Percentiles rank a stretch among this genome's conserved stretches.
Evolutionary conservation across 2,888 invertebrate genomes (phyloP).

Genomic region (Melieria omissa): DNA sequence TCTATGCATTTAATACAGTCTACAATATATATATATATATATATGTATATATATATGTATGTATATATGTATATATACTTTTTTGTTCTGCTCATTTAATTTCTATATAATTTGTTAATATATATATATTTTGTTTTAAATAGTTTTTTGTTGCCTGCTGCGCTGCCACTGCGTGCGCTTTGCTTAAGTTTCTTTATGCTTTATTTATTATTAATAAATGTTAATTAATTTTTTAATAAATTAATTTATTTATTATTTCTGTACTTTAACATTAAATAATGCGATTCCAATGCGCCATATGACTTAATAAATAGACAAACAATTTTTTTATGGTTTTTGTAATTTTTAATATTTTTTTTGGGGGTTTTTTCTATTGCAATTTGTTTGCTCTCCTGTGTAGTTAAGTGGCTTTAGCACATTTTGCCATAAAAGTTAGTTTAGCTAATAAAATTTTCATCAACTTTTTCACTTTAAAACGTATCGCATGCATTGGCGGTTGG

Average conservation of each 20-base stretch:
- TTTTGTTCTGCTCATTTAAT: not conserved
- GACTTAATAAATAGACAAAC: conserved; percentile 30
- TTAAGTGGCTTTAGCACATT: too few species aligned
- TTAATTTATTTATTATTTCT: conserved; percentile 19
- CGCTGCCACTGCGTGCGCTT: not conserved
- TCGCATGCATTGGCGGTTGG: too few species aligned
- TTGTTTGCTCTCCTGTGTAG: not conserved
- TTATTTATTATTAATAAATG: not conserved
- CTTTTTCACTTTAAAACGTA: too few species aligned
- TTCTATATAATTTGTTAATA: not conserved
- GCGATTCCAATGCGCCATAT: conserved; percentile 12
- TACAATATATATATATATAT: conserved; percentile 6
- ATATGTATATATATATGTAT: not conserved
- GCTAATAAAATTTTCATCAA: too few species aligned
- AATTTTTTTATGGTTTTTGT: conserved; percentile 17
- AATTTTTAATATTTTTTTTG: conserved; percentile 9
- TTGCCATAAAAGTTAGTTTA: too few species aligned
- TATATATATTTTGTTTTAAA: not conserved
- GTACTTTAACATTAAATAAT: conserved; percentile 23
- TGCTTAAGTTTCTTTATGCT: not conserved
- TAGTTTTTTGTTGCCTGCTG: conserved; percentile 12
- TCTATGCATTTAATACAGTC: not conserved
- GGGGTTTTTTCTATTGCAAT: conserved; percentile 4
- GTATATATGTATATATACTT: not conserved
- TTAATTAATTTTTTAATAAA: conserved; percentile 17